These are phyloP conservation scores for Pipistrellus kuhlii DNA, from an alignment of 2,797 vertebrate species.

Conservation along the genomic window DNA sequence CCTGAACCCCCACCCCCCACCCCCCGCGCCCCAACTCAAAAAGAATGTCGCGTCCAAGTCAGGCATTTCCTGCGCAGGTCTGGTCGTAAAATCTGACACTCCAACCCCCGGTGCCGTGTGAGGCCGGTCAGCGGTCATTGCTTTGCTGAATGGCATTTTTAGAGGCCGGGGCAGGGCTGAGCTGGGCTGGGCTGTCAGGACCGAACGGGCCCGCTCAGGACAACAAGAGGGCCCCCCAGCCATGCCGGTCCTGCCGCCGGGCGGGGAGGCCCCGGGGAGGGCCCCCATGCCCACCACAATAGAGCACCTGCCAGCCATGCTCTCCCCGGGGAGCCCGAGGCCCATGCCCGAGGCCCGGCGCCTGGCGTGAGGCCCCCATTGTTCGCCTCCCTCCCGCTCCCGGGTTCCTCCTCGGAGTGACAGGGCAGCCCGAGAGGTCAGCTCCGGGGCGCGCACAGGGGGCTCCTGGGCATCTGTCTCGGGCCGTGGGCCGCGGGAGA, in stretches of 20 bases:
- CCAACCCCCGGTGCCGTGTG: conserved; percentile 10
- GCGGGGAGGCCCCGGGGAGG: conserved; percentile 83
- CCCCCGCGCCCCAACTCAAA: neutral
- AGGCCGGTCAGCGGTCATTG: conserved; percentile 39
- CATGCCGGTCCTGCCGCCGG: conserved; percentile 76
- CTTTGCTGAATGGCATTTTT: conserved; percentile 73
- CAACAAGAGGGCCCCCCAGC: conserved; percentile 75
- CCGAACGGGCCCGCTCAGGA: conserved; percentile 45
- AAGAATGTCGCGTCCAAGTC: rapidly evolving
- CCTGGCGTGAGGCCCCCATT: conserved; percentile 93
- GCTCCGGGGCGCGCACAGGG: conserved; percentile 86
- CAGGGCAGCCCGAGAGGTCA: conserved; percentile 89
- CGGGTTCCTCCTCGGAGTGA: conserved; percentile 86
- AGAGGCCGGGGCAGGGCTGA: neutral
- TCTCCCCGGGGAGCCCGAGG: conserved; percentile 34
- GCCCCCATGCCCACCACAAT: conserved; percentile 89
- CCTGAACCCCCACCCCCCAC: rapidly evolving
- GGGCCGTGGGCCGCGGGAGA: conserved; percentile 83
- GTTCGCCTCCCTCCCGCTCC: conserved; percentile 86
- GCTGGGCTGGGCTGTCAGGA: neutral
- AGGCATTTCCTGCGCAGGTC: neutral
- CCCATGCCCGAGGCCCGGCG: conserved; percentile 89
- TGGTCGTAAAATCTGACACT: neutral
- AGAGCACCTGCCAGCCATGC: conserved; percentile 91
- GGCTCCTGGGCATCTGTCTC: conserved; percentile 93